phyloP scores from a whole-genome alignment of 2,113 vertebrate species.

The Agelaius tricolor region DNA sequence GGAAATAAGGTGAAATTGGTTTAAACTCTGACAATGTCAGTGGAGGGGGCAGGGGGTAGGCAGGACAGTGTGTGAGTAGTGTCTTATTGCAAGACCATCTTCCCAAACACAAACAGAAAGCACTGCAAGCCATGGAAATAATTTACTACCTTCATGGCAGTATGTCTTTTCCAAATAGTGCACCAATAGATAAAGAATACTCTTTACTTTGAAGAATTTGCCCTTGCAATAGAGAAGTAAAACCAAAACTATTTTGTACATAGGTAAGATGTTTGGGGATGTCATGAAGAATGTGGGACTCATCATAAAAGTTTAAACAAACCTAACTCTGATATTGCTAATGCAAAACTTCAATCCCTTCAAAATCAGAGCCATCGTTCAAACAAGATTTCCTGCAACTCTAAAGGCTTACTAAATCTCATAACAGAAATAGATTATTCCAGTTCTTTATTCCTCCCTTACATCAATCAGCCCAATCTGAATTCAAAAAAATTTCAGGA shows the following conservation, averaged over 20 bases:
- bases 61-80: background rate
- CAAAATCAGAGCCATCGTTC: background rate
- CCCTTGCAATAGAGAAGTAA: background rate
- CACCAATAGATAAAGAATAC: background rate
- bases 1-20: background rate
- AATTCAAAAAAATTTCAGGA: background rate
- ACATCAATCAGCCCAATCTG: background rate
- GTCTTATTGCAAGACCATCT: background rate
- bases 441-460: background rate
- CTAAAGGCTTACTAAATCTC: background rate
- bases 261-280: background rate
- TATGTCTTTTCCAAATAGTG: slow-evolving; percentile 35
- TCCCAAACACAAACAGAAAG: slow-evolving; percentile 6
- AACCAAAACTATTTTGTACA: background rate
- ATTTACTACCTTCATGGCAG: background rate
- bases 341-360: background rate
- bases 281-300: background rate
- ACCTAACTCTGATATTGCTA: background rate
- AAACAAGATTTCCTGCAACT: background rate
- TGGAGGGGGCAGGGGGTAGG: background rate
- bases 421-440: background rate
- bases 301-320: background rate
- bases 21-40: background rate
- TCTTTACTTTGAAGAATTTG: background rate
- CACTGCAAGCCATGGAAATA: background rate